Conservation (phyloP, 1,140 invertebrate species). For the Dendrolimus kikuchii region DNA sequence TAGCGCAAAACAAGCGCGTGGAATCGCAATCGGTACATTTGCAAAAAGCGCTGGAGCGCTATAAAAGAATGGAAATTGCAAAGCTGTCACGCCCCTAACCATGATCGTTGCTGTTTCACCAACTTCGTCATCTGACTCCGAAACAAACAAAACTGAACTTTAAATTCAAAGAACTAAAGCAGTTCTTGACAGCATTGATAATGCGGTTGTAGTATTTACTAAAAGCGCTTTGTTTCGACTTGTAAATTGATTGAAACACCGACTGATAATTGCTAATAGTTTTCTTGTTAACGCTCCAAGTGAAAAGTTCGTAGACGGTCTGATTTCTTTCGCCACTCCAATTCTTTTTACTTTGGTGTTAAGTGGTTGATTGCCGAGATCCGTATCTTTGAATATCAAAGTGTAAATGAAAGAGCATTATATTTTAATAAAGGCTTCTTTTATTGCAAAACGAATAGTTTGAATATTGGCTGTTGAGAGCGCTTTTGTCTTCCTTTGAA, state of each 20-base stretch:
- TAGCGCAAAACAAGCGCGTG: constrained; percentile 2
- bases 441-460: too few species aligned
- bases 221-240: constrained; percentile 40
- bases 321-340: constrained; percentile 29
- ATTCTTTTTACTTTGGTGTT: constrained; percentile 25
- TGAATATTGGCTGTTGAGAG: background rate
- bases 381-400: background rate
- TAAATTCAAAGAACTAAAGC: constrained; percentile 8
- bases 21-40: constrained; percentile 5
- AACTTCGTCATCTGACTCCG: background rate
- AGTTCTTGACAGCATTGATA: background rate
- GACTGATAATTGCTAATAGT: constrained; percentile 57
- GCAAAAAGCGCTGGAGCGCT: background rate
- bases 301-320: constrained; percentile 39
- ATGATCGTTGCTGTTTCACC: constrained; percentile 10
- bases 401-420: background rate
- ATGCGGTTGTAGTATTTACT: constrained; percentile 24
- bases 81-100: constrained; percentile 23
- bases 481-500: background rate
- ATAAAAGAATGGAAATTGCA: constrained; percentile 29
- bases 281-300: constrained; percentile 47
- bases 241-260: constrained; percentile 59
- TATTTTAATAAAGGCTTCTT: too few species aligned
- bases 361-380: constrained; percentile 27
- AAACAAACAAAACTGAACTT: constrained; percentile 5